Evolutionary conservation across 2,888 invertebrate genomes (phyloP).

Genomic region (Trachelus iudaicus): DNA sequence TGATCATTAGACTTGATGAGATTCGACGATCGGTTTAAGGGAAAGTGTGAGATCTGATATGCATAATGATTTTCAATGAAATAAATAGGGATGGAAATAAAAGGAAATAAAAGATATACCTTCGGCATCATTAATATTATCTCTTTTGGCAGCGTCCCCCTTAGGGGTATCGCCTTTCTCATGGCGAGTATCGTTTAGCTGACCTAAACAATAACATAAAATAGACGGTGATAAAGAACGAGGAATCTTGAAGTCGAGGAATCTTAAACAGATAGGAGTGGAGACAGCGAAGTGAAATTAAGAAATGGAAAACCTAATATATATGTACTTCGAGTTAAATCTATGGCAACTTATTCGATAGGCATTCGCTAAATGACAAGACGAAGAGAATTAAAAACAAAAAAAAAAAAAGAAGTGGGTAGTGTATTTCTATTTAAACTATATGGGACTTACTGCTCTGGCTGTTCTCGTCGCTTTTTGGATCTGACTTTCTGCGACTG

Average conservation of each 20-base stretch:
- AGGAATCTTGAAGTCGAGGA: too few relatives aligned
- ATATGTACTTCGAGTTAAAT: not conserved
- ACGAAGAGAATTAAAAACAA: not conserved
- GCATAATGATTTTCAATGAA: too few relatives aligned
- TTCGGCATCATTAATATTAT: slow-evolving; percentile 58
- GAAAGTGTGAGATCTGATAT: too few relatives aligned
- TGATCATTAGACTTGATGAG: too few relatives aligned
- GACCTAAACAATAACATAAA: slow-evolving; percentile 53
- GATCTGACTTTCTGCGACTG: slow-evolving; percentile 56
- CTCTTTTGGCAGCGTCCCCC: slow-evolving; percentile 56
- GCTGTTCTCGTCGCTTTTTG: slow-evolving; percentile 57
- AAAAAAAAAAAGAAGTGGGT: not conserved
- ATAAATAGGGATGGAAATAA: slow-evolving; percentile 11
- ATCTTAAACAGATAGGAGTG: too few relatives aligned
- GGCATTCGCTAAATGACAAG: not conserved
- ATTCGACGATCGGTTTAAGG: too few relatives aligned
- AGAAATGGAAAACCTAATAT: too few relatives aligned
- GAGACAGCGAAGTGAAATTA: too few relatives aligned
- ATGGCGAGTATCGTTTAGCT: slow-evolving; percentile 57
- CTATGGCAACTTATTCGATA: not conserved
- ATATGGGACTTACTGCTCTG: slow-evolving; percentile 53
- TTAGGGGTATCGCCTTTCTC: slow-evolving; percentile 57
- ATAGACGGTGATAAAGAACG: not conserved
- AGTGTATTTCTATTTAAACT: too few relatives aligned
- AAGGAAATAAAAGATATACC: slow-evolving; percentile 53